These are phyloP conservation scores for Ibidorhyncha struthersii DNA, from an alignment of 2,113 vertebrate genomes.

Conservation along the genomic window DNA sequence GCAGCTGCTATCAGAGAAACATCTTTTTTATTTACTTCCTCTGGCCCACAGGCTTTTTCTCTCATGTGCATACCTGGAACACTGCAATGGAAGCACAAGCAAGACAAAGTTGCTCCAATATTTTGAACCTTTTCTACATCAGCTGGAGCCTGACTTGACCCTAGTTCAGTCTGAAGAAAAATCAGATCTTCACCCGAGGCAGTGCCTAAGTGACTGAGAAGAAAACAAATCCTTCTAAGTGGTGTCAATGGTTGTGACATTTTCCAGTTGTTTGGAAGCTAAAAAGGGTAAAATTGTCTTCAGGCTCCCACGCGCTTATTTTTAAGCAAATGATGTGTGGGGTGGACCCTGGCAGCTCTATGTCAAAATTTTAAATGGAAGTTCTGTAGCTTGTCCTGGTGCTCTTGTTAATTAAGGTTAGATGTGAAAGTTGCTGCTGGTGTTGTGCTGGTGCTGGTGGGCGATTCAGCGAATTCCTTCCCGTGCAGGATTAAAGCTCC, in stretches of 20 bases:
- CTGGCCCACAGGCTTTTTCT: background rate
- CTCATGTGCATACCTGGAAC: background rate
- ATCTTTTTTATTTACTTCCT: background rate
- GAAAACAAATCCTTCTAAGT: background rate
- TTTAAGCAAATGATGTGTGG: background rate
- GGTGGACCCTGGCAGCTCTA: background rate
- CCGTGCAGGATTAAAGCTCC: constrained; percentile 51
- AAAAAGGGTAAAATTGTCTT: constrained; percentile 4
- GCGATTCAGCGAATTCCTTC: constrained; percentile 57
- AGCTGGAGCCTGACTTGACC: background rate
- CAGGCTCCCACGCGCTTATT: background rate
- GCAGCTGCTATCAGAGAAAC: background rate
- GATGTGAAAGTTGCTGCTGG: background rate
- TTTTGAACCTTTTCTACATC: background rate
- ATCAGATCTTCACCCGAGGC: background rate
- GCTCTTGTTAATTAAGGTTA: constrained; percentile 18
- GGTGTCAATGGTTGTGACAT: background rate
- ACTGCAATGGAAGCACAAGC: background rate
- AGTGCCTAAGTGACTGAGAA: background rate
- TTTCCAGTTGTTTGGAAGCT: constrained; percentile 45
- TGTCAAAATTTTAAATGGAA: constrained; percentile 14
- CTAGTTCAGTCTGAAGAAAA: background rate
- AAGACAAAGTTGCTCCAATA: background rate
- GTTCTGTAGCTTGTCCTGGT: background rate
- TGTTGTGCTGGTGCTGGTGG: constrained; percentile 7